Evolutionary conservation across 2,888 invertebrate genomes (phyloP).

Genomic region (Digitonthophagus gazella): DNA sequence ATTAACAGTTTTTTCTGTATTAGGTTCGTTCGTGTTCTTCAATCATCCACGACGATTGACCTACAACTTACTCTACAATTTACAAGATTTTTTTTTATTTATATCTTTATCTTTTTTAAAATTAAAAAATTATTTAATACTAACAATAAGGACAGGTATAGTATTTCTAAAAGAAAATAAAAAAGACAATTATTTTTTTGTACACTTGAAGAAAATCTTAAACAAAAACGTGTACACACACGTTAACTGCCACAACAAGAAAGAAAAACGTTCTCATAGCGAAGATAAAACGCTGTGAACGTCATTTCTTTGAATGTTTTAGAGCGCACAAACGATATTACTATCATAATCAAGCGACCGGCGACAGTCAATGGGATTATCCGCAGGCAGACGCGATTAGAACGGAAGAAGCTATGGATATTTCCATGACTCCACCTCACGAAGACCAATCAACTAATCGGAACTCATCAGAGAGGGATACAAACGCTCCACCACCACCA

Average conservation of each 20-base stretch:
- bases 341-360: slow-evolving; percentile 61
- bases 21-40: background rate
- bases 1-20: background rate
- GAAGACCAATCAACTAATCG: slow-evolving; percentile 22
- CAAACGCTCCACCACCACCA: slow-evolving; percentile 35
- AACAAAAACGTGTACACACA: too few relatives aligned
- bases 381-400: slow-evolving; percentile 53
- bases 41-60: background rate
- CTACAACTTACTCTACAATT: too few relatives aligned
- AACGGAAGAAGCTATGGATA: slow-evolving; percentile 59
- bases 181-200: background rate
- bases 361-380: slow-evolving; percentile 65
- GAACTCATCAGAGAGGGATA: slow-evolving; percentile 37
- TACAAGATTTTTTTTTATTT: background rate
- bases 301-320: slow-evolving; percentile 45
- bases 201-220: too few relatives aligned
- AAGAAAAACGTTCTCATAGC: too few relatives aligned
- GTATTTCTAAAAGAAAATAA: background rate
- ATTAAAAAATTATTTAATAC: background rate
- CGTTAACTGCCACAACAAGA: too few relatives aligned
- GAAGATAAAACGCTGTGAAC: background rate
- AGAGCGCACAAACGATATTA: slow-evolving; percentile 67
- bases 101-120: background rate
- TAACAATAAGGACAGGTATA: background rate
- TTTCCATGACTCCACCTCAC: slow-evolving; percentile 60